A percentile compares a stretch with the other conserved stretches of the same genome.
These are phyloP conservation scores for Cataglyphis hispanica DNA, from an alignment of 1,140 invertebrate genomes.

Conservation along the genomic window DNA sequence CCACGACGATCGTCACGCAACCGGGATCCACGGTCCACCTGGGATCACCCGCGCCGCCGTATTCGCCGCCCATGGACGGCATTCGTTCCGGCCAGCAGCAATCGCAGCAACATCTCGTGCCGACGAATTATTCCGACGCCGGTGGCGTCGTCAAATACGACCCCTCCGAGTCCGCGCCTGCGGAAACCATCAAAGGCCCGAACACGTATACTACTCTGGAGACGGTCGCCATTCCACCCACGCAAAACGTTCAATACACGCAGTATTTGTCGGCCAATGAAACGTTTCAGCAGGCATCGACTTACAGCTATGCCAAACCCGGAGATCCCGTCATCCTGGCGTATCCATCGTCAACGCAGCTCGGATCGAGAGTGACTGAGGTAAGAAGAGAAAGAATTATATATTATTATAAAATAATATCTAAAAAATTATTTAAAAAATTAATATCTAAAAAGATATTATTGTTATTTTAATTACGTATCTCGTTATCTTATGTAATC, in stretches of 20 bases:
- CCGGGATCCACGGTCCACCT: constrained; percentile 67
- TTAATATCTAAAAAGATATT: not conserved
- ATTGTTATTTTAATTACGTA: not conserved
- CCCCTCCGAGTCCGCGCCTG: constrained; percentile 63
- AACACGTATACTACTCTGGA: constrained; percentile 85
- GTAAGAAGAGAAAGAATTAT: constrained; percentile 68
- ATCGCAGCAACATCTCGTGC: constrained; percentile 70
- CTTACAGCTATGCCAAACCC: constrained; percentile 81
- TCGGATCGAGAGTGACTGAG: constrained; percentile 76
- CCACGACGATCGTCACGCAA: constrained; percentile 73
- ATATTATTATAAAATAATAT: no score
- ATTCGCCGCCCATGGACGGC: constrained; percentile 79
- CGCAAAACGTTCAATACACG: constrained; percentile 81
- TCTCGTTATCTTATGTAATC: no score
- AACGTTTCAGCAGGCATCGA: constrained; percentile 78
- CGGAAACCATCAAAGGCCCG: constrained; percentile 80
- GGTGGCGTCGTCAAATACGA: constrained; percentile 62
- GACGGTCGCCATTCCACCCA: constrained; percentile 79
- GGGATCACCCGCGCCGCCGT: constrained; percentile 77
- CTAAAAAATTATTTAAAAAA: no score
- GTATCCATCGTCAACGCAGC: constrained; percentile 80
- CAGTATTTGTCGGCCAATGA: constrained; percentile 81
- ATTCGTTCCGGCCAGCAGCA: constrained; percentile 69
- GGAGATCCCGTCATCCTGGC: constrained; percentile 77
- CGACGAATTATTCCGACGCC: constrained; percentile 59